These are phyloP conservation scores for Nycticorax nycticorax DNA, from an alignment of 2,113 vertebrate genomes.

Conservation along the genomic window DNA sequence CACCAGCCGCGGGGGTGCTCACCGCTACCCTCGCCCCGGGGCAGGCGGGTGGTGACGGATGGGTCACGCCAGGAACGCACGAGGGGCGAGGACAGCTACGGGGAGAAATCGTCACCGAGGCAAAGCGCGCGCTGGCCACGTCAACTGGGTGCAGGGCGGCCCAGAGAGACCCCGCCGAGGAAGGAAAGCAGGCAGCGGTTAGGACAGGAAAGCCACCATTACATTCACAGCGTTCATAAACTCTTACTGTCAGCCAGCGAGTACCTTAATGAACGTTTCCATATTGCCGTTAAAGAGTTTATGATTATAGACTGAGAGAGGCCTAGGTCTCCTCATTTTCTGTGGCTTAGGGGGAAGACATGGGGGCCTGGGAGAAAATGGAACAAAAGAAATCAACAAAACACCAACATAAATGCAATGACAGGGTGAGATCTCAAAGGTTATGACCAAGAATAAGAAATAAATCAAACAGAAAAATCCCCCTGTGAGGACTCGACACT, in stretches of 20 bases:
- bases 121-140: not conserved
- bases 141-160: not conserved
- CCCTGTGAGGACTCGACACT: accelerated
- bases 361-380: slow-evolving; percentile 92
- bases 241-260: slow-evolving; percentile 76
- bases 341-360: slow-evolving; percentile 98
- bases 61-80: not conserved
- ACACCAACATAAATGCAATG: slow-evolving; percentile 72
- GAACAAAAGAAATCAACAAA: slow-evolving; percentile 74
- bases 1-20: not conserved
- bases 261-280: slow-evolving; percentile 99
- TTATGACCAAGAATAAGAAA: not conserved
- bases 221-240: slow-evolving; percentile 75
- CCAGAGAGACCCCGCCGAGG: not conserved
- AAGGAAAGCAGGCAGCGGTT: not conserved
- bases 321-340: slow-evolving; percentile 99
- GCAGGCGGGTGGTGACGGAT: not conserved
- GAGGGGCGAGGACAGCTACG: not conserved
- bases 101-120: not conserved
- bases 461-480: not conserved
- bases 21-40: not conserved
- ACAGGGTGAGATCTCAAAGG: slow-evolving; percentile 49
- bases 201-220: slow-evolving; percentile 74
- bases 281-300: slow-evolving; percentile 99
- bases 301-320: slow-evolving; percentile 97